Evolutionary conservation across 2,797 vertebrate genomes (phyloP).

Genomic region (Ataeniobius toweri): DNA sequence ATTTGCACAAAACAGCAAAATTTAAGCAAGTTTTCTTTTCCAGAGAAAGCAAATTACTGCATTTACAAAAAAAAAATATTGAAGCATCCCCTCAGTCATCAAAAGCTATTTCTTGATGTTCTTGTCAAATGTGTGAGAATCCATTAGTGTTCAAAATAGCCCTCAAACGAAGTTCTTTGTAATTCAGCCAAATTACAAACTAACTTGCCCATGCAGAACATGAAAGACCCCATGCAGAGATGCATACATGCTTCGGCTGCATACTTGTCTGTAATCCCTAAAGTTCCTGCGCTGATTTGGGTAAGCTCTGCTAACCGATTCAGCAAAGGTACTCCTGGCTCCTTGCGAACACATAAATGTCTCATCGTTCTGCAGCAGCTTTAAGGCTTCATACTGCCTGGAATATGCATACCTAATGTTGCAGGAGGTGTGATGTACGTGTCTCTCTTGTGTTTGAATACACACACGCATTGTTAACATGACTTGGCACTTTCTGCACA

Average conservation of each 20-base stretch:
- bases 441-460: not conserved
- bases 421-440: slow-evolving; percentile 1
- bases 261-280: slow-evolving; percentile 45
- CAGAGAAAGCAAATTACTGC: not conserved
- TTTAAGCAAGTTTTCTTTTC: not conserved
- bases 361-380: slow-evolving; percentile 44
- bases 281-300: slow-evolving; percentile 52
- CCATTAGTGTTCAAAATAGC: slow-evolving; percentile 1
- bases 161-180: not conserved
- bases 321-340: slow-evolving; percentile 38
- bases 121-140: slow-evolving; percentile 2
- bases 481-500: not conserved
- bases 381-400: slow-evolving; percentile 10
- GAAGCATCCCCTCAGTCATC: not conserved
- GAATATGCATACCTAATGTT: not conserved
- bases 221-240: slow-evolving; percentile 24
- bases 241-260: slow-evolving; percentile 32
- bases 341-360: slow-evolving; percentile 39
- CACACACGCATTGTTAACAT: not conserved
- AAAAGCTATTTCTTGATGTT: not conserved
- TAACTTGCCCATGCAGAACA: slow-evolving; percentile 14
- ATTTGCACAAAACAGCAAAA: not conserved
- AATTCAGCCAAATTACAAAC: slow-evolving; percentile 38
- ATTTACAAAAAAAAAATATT: not conserved
- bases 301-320: slow-evolving; percentile 32